Conservation (phyloP, 2,113 vertebrate species). For the Seriola aureovittata region DNA sequence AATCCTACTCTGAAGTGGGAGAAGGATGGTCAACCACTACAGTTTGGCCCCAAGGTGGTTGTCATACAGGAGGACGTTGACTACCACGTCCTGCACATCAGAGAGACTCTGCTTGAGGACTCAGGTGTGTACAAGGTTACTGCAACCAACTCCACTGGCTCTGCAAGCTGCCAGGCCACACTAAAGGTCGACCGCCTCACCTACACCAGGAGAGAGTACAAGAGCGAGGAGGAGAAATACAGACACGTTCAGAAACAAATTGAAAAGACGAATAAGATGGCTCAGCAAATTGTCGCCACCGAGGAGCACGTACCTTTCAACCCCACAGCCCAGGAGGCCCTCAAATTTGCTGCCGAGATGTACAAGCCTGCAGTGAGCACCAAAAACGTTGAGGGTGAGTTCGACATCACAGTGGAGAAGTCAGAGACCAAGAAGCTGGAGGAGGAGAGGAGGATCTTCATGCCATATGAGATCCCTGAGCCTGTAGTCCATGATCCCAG, state of each 20-base stretch:
- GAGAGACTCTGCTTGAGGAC: constrained; percentile 95
- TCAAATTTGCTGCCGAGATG: constrained; percentile 93
- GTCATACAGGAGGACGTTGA: constrained; percentile 93
- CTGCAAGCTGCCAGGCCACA: constrained; percentile 93
- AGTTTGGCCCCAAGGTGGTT: constrained; percentile 91
- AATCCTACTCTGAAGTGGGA: constrained; percentile 91
- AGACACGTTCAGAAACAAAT: constrained; percentile 92
- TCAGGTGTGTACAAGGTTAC: constrained; percentile 95
- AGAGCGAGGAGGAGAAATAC: constrained; percentile 90
- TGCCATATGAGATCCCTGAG: constrained; percentile 97
- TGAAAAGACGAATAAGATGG: constrained; percentile 96
- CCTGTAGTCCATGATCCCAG: constrained; percentile 86
- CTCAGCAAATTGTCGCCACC: constrained; percentile 90
- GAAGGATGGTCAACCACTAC: constrained; percentile 92
- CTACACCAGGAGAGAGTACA: constrained; percentile 94
- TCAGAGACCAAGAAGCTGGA: constrained; percentile 86
- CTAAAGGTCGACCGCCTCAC: constrained; percentile 93
- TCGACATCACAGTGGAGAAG: constrained; percentile 89
- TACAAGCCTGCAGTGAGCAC: constrained; percentile 98
- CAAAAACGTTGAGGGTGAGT: constrained; percentile 96
- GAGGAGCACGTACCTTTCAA: constrained; percentile 91
- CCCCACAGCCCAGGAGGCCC: constrained; percentile 93
- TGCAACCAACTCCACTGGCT: constrained; percentile 94
- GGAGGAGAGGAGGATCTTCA: constrained; percentile 91
- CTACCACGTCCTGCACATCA: constrained; percentile 92